These are phyloP conservation scores for Smittia aterrima DNA, from an alignment of 2,888 invertebrate species.

Conservation along the genomic window DNA sequence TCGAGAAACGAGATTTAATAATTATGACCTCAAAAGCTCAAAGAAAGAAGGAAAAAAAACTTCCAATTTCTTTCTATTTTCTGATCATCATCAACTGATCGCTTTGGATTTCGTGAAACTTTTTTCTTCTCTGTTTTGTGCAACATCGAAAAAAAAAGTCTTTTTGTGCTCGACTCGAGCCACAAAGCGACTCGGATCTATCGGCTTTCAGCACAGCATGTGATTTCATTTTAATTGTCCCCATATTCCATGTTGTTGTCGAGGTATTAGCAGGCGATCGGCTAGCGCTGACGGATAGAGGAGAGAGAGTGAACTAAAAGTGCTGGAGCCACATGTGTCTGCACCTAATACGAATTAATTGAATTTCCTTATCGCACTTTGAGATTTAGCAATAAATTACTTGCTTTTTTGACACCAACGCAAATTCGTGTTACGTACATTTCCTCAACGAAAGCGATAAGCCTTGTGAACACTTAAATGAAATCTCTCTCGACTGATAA, in stretches of 20 bases:
- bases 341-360: constrained; percentile 1
- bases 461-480: background rate
- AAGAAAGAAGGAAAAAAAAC: constrained; percentile 9
- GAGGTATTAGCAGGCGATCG: background rate
- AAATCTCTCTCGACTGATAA: background rate
- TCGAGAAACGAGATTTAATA: constrained; percentile 33
- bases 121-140: constrained; percentile 17
- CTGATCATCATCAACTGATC: constrained; percentile 29
- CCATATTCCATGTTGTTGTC: background rate
- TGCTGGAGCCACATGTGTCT: constrained; percentile 9
- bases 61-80: constrained; percentile 40
- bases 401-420: constrained; percentile 1
- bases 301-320: background rate
- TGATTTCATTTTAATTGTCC: constrained; percentile 8
- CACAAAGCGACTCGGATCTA: background rate
- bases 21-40: constrained; percentile 38
- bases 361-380: constrained; percentile 11
- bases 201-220: constrained; percentile 3
- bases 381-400: constrained; percentile 1
- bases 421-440: background rate
- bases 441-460: background rate
- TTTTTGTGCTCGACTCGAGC: background rate
- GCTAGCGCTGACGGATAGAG: background rate
- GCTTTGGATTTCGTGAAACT: constrained; percentile 31
- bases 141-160: constrained; percentile 5